Percentiles rank a stretch among this genome's conserved stretches.
phyloP scores from a whole-genome alignment of 1,140 invertebrate species.

The Trypoxylus dichotomus region DNA sequence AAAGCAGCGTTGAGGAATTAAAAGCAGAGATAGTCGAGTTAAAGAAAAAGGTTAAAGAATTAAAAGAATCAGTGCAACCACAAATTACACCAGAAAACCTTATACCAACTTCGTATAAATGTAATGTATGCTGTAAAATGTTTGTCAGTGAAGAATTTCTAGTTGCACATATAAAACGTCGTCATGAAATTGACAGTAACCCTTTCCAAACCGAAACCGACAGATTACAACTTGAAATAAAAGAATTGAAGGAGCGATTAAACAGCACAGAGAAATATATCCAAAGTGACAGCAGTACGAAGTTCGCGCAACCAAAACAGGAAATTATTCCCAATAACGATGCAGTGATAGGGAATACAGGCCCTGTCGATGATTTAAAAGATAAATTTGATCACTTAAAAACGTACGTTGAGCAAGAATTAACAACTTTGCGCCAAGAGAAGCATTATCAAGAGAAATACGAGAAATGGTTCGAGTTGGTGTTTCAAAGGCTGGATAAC shows the following conservation, averaged over 20 bases:
- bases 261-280: conserved; percentile 58
- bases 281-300: conserved; percentile 39
- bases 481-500: conserved; percentile 38
- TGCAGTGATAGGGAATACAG: not conserved
- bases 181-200: conserved; percentile 51
- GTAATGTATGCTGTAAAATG: conserved; percentile 59
- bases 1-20: conserved; percentile 34
- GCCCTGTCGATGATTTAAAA: conserved; percentile 40
- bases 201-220: conserved; percentile 57
- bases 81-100: conserved; percentile 8
- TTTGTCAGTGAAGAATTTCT: conserved; percentile 62
- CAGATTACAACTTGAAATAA: conserved; percentile 61
- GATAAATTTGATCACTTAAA: conserved; percentile 49
- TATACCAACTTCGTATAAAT: conserved; percentile 50
- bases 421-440: conserved; percentile 45
- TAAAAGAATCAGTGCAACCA: conserved; percentile 29
- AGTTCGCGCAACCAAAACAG: conserved; percentile 31
- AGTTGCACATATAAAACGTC: conserved; percentile 57
- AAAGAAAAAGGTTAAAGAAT: conserved; percentile 34
- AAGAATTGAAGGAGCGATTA: conserved; percentile 60
- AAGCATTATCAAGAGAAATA: conserved; percentile 48
- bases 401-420: conserved; percentile 45
- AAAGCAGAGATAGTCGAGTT: conserved; percentile 34
- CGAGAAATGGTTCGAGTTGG: conserved; percentile 45
- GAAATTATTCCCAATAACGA: conserved; percentile 7